These are phyloP conservation scores for Diachrysia chrysitis DNA, from an alignment of 2,888 invertebrate species.

Conservation along the genomic window DNA sequence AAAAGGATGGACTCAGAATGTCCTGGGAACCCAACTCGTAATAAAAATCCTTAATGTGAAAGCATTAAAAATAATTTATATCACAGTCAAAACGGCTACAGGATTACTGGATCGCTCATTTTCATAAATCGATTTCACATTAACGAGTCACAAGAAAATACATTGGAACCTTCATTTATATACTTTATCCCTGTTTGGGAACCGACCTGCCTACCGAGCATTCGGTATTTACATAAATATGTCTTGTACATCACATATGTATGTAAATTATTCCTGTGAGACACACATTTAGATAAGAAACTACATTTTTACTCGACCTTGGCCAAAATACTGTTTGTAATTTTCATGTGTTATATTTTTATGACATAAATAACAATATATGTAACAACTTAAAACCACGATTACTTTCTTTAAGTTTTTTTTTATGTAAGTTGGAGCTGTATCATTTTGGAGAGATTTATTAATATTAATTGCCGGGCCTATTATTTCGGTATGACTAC, in stretches of 20 bases:
- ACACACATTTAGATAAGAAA: conserved; percentile 43
- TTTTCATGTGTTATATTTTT: background rate
- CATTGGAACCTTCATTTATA: conserved; percentile 16
- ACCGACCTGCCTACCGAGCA: conserved; percentile 8
- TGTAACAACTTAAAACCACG: too few relatives aligned
- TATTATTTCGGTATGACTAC: too few relatives aligned
- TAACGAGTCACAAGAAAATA: background rate
- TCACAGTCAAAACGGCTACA: background rate
- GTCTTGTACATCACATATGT: conserved; percentile 44
- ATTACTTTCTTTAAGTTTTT: too few relatives aligned
- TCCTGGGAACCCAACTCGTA: background rate
- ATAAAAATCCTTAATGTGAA: background rate
- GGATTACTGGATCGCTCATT: conserved; percentile 3
- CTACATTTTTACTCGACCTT: conserved; percentile 28
- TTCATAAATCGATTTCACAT: conserved; percentile 7
- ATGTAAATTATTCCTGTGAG: conserved; percentile 51
- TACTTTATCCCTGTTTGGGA: conserved; percentile 20
- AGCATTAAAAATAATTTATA: conserved; percentile 5
- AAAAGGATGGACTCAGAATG: background rate
- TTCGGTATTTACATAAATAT: conserved; percentile 48
- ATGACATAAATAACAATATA: too few relatives aligned
- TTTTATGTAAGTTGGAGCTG: too few relatives aligned
- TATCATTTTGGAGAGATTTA: too few relatives aligned
- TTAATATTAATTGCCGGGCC: too few relatives aligned
- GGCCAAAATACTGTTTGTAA: background rate